Evolutionary conservation across 2,888 invertebrate genomes (phyloP), one percentile per base, ranked within the genome.

Genomic region (Cephus nigrinus): DNA sequence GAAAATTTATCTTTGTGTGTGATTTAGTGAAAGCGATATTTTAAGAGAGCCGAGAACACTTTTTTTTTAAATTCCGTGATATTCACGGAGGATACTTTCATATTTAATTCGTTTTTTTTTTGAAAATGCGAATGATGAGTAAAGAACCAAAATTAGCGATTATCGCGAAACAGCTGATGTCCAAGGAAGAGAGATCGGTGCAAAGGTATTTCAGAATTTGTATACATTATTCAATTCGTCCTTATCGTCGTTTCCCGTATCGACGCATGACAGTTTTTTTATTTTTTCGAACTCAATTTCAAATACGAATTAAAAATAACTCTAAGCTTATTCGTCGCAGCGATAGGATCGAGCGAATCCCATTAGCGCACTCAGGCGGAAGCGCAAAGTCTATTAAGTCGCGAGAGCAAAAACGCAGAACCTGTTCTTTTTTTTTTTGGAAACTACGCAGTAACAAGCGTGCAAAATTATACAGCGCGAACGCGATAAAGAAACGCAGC

Each of bases 111-210:
- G 23, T 23, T 55, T 40, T 12, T 12, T 35, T 36, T 40, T 15
- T 40, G 31, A 35, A 36, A 30, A 74, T 74, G 74, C 11, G 30
- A 68, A 78, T 74, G 76, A 35, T 78, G 30, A 35, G 68, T 33
- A 78, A 78, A 33, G 76, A 78, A 40, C 76, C 78, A 11, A 76
- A 74, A 33, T 40, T 78, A 32, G 78, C 78, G 74, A 55, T 74
- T 31, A 78, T 78, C 74, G 78, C 78, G 1, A 78, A 78, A 69
- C 73, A 75, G n/a, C 68, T 78, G 69, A 76, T 78, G 74, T 76
- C 76, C 23, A 69, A 33, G 15, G 78, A 76, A 73, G 75, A 78
- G 73, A 78, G 76, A 73, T 78, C 76, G 68, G 78, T 15, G 35
- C 55, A 55, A 23, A 55, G 55, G 55, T 55, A 55, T 23, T 55